Base-by-base conservation (phyloP, 2,797 vertebrate species). In the Enteromius unitaeniatus region DNA sequence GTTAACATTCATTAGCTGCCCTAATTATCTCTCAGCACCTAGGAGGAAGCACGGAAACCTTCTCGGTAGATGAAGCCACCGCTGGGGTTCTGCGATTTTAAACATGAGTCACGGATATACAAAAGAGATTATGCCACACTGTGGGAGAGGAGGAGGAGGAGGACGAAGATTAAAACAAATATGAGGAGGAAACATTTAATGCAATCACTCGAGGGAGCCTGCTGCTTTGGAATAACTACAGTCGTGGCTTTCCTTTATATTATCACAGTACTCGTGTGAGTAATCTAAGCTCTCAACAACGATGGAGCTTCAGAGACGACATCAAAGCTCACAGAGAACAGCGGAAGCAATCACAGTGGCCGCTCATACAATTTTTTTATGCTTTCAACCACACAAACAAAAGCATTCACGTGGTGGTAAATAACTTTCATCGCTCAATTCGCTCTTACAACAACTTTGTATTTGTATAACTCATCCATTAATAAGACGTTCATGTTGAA, bases 11-110 rank as follows among this genome's bases (percentile, higher is more conserved):
- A 73, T 82, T 67, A 79, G 81, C 60, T 67, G 58, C 19, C 47
- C 80, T 67, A 67, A 77, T 73, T 78, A 82, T 45, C 85, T 72
- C 75, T 49, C 81, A 67, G 72, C 60, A 67, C 60, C 60, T 78
- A 83, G 34, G 49, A 83, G n/a, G 49, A 75, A 69, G 58, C 17
- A 42, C 62, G 3, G 49, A 74, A 60, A 78, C 68, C 51, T 28
- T n/a, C 70, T 34, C 34, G 55, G 19, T 64, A 70, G 67, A 34
- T 53, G 31, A 85, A 26, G 79, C 37, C 28, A 34, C 34, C 17
- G 10, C 28, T 34, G 15, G 40, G 3, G n/a, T 62, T 78, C 49
- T 58, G 34, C 31, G 55, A 73, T 62, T 62, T 73, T 45, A 58
- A 60, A 60, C 13, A 45, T 62, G 80, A 82, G 80, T 82, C 80